Evolutionary conservation across 2,797 vertebrate species (phyloP).

Genomic region (Anguilla megastoma): DNA sequence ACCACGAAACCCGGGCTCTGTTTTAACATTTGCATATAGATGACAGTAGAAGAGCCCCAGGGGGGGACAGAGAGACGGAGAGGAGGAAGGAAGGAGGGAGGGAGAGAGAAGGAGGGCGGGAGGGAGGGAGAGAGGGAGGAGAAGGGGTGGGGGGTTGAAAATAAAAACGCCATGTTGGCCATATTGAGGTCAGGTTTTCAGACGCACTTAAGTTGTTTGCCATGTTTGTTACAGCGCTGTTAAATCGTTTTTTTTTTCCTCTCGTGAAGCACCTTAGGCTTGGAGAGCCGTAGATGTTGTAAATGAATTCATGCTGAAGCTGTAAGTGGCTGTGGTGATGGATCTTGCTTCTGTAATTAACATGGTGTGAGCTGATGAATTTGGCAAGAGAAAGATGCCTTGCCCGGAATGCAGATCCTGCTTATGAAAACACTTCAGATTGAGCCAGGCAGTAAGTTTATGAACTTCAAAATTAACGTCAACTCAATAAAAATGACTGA

Average conservation of each 20-base stretch:
- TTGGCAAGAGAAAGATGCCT: neutral
- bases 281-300: neutral
- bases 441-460: slow-evolving; percentile 7
- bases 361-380: neutral
- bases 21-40: slow-evolving; percentile 32
- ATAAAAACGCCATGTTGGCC: neutral
- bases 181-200: neutral
- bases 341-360: slow-evolving; percentile 4
- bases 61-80: neutral
- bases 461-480: neutral
- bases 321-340: neutral
- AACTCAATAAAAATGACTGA: neutral
- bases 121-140: too few species aligned
- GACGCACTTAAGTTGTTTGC: neutral
- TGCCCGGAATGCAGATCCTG: neutral
- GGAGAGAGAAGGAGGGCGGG: neutral
- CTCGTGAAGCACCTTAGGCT: neutral
- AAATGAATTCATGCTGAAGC: neutral
- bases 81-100: neutral
- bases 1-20: neutral
- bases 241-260: neutral
- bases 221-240: neutral
- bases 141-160: neutral
- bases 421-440: neutral
- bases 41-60: neutral